Base-by-base conservation (phyloP, 2,113 vertebrate species). In the Progne subis region DNA sequence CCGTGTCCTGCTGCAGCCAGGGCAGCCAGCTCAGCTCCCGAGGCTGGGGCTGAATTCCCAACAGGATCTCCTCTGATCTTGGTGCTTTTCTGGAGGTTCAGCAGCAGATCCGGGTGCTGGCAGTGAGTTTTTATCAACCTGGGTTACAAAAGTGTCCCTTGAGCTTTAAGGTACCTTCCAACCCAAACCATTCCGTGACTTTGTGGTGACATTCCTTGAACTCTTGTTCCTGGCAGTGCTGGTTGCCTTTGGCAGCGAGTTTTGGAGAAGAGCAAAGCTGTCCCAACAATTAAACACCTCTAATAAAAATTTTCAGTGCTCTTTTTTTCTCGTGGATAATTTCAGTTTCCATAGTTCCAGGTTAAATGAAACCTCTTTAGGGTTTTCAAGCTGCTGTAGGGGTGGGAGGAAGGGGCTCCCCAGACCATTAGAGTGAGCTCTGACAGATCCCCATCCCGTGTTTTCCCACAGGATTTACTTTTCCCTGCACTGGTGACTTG, bases 301-400 rank as follows among this genome's bases (percentile, higher is more conserved):
- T 8, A 43, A n/a, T 37, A 26, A 70, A 29, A 10, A 1, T 0
- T 8, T 26, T 11, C 0, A 2, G 3, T 28, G 4, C 5, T 23
- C 13, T 53, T 79, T 81, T 80, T 47, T 32, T 23, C 14, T 61
- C 52, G 8, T 1, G 0, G 31, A 18, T 29, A 0, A 53, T 57
- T 74, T 56, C 32, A 5, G 16, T 49, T 82, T 47, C 47, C 5
- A 11, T 1, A 9, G 26, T 12, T 83, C 17, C 57, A 57, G 43
- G 28, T 43, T 19, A 23, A 47, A 47, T 28, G 23, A 31, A 49
- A 29, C 29, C 25, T 44, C 31, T 53, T 60, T 0, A 0, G 14
- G 15, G 39, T 68, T 68, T 70, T 49, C 41, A 44, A 3, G 34
- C 39, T 49, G 37, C 25, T 13, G 16, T 5, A 17, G 26, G 43